Evolutionary conservation across 1,140 invertebrate species (phyloP).

Genomic region (Ips nitidus): DNA sequence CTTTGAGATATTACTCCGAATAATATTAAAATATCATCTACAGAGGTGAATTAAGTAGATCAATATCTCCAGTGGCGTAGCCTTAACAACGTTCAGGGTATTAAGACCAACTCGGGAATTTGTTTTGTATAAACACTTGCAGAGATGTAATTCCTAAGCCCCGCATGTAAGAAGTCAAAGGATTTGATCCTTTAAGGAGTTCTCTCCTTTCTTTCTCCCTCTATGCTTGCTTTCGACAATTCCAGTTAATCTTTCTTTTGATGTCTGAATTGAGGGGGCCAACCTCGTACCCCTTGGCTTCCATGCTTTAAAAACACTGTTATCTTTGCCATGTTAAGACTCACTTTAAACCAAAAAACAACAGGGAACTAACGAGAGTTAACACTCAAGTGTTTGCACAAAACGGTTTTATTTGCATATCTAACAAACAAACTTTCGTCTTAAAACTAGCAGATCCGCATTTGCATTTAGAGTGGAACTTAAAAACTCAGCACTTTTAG

Average conservation of each 20-base stretch:
- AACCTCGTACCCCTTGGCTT: not conserved
- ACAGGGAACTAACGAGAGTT: not conserved
- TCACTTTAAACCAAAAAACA: not conserved
- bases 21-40: conserved; percentile 6
- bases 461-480: conserved; percentile 6
- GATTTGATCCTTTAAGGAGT: no score
- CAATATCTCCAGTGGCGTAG: not conserved
- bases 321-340: not conserved
- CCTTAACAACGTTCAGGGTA: no score
- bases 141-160: no score
- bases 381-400: conserved; percentile 2
- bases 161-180: no score
- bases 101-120: no score
- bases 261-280: not conserved
- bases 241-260: not conserved
- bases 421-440: conserved; percentile 3
- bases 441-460: not conserved
- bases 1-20: conserved; percentile 2
- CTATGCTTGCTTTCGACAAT: not conserved
- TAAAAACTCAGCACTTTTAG: not conserved
- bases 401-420: conserved; percentile 5
- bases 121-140: no score
- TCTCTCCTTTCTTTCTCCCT: not conserved
- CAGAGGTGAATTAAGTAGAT: not conserved
- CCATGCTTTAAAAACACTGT: not conserved